Percentiles rank a stretch among this genome's conserved stretches.
phyloP scores from a whole-genome alignment of 2,888 invertebrate species.

The Acrobasis consociella region DNA sequence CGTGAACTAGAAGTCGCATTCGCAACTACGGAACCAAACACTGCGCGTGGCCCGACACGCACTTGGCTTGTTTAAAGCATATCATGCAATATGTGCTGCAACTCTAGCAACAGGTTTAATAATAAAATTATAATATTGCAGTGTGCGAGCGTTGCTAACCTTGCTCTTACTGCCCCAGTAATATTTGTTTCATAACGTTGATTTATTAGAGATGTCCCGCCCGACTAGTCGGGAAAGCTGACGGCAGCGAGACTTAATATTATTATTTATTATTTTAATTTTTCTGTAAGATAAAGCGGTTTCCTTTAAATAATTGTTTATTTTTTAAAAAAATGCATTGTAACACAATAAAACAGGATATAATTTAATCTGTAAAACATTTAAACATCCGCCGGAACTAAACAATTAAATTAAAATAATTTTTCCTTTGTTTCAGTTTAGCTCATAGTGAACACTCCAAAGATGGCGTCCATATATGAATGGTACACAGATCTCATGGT shows the following conservation, averaged over 20 bases:
- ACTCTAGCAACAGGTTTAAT: not conserved
- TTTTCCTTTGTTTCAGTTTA: slow-evolving; percentile 70
- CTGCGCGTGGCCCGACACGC: no score
- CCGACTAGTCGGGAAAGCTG: no score
- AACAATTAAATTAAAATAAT: not conserved
- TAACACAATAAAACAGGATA: no score
- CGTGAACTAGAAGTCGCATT: no score
- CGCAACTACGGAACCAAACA: no score
- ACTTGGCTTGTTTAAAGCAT: not conserved
- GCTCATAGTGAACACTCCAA: slow-evolving; percentile 64
- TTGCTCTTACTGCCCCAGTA: slow-evolving; percentile 1
- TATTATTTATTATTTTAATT: no score
- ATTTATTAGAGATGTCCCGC: not conserved
- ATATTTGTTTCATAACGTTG: not conserved
- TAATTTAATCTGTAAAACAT: no score
- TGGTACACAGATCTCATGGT: slow-evolving; percentile 89
- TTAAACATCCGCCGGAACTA: no score
- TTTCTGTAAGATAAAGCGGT: no score
- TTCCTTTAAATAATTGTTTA: no score
- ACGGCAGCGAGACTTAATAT: no score
- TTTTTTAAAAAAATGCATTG: no score
- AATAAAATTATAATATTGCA: not conserved
- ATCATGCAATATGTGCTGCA: not conserved
- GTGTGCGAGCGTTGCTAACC: not conserved
- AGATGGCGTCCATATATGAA: slow-evolving; percentile 83